These are phyloP conservation scores for Caenorhabditis brenneri DNA, from an alignment of 1,140 invertebrate genomes.

Conservation along the genomic window DNA sequence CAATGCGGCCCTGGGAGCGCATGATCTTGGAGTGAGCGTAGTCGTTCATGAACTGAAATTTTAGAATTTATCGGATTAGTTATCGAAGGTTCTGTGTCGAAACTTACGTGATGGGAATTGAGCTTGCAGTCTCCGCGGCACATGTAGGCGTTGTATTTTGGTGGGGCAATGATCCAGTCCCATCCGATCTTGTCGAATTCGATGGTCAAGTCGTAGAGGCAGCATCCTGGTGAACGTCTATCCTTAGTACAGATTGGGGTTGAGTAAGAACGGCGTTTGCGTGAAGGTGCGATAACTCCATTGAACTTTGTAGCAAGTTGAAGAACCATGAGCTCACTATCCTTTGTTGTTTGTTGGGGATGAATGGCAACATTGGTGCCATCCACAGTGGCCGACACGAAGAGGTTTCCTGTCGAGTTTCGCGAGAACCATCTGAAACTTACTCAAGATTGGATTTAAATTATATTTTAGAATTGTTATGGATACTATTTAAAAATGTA, in stretches of 20 bases:
- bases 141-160: constrained; percentile 42
- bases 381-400: background rate
- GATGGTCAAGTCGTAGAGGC: constrained; percentile 44
- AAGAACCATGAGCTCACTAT: background rate
- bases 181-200: constrained; percentile 45
- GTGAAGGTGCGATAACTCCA: background rate
- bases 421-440: background rate
- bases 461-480: too few species aligned
- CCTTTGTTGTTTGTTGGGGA: background rate
- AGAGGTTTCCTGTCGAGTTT: background rate
- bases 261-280: background rate
- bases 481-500: too few species aligned
- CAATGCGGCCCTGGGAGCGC: background rate
- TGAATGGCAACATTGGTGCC: background rate
- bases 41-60: background rate
- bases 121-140: constrained; percentile 38
- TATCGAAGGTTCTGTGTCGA: background rate
- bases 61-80: background rate
- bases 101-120: background rate
- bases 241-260: background rate
- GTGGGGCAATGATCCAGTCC: constrained; percentile 43
- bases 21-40: constrained; percentile 23
- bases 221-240: background rate
- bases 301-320: background rate
- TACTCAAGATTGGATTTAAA: too few species aligned